Base-by-base conservation (phyloP, 30 jellyfish, hydroid and myxozoan species). In the Aurelia sp. region DNA sequence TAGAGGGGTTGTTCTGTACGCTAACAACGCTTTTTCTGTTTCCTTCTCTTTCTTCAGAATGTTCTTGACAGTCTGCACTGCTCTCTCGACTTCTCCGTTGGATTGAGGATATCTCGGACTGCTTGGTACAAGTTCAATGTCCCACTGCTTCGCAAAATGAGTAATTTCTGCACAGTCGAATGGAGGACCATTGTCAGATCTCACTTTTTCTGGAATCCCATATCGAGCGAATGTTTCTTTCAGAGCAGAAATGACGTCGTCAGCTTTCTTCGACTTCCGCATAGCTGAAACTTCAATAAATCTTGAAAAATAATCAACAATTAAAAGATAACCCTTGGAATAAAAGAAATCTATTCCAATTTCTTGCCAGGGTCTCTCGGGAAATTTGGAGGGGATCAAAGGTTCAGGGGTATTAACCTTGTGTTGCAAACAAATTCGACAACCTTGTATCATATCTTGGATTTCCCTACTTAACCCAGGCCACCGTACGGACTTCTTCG, bases 281-380 rank as follows among this genome's bases (percentile, higher is more conserved):
- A 71, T 71, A 71, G 82, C 82, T 71, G 30, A 13, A 71, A 71
- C 82, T 71, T 71, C 82, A 71, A 71, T 71, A 71, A 71, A n/a
- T 41, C 66, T 38, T 20, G 82, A 71, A 69, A 71, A 71, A 71
- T 71, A 71, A 71, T 71, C 82, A 27, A 38, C 22, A 71, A 71
- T 31, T 71, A 71, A 71, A 16, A 71, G 51, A 71, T n/a, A 71
- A 71, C 82, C 82, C 82, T 71, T 71, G 67, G 82, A 71, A 71
- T 31, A 71, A 33, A 38, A 50, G 66, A 71, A 71, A 31, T 50
- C 82, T 31, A 71, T 71, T 31, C 66, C 82, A 17, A 50, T 71
- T 71, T 71, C 66, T 71, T 41, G 51, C 82, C 82, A 71, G 51
- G 82, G 70, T 48, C 82, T 71, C 66, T 71, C 82, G 47, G 82